Percentiles rank a stretch among this genome's conserved stretches.
Conservation (phyloP, 2,113 vertebrate species). For the Carlito syrichta region DNA sequence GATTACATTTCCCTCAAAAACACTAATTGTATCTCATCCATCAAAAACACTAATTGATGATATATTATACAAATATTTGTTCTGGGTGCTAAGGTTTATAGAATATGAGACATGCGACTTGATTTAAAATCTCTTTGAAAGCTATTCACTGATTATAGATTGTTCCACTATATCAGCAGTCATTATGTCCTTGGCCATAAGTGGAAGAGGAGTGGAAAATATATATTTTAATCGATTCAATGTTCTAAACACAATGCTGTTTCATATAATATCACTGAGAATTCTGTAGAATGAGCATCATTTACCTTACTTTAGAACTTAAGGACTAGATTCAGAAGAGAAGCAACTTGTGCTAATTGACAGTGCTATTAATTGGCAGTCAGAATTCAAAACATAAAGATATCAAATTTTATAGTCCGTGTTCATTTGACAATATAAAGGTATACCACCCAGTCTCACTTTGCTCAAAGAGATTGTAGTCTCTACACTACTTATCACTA, state of each 20-base stretch:
- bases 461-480: not conserved
- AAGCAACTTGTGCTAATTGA: not conserved
- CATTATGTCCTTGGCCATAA: not conserved
- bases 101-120: not conserved
- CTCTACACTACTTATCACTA: not conserved
- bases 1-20: not conserved
- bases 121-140: conserved; percentile 5
- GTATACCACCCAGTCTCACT: not conserved
- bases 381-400: not conserved
- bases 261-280: not conserved
- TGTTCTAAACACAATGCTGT: not conserved
- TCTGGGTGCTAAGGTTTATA: not conserved
- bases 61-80: not conserved
- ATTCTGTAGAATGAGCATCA: not conserved
- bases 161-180: not conserved
- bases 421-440: conserved; percentile 5
- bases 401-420: not conserved
- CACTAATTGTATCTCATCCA: not conserved
- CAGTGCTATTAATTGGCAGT: not conserved
- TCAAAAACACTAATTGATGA: not conserved
- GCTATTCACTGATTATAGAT: not conserved
- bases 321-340: not conserved
- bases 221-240: not conserved
- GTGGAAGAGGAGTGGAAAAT: not conserved
- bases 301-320: not conserved